Evolutionary conservation across 2,888 invertebrate species (phyloP), one percentile per base, ranked within the genome.

Genomic region (Amiota mariae): DNA sequence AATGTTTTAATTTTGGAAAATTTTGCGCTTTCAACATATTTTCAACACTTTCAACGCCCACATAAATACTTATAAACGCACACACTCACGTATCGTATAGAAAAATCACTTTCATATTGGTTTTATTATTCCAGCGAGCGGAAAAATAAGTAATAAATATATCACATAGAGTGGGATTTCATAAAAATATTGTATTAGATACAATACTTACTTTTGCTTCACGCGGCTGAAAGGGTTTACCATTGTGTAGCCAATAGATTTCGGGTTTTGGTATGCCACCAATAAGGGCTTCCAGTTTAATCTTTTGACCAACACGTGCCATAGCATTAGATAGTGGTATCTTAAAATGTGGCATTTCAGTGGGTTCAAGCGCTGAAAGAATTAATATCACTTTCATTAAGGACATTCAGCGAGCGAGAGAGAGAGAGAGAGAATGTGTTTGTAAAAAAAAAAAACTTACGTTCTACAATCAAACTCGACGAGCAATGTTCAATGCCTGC

Each of bases 231-330:
- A 93, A 91, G 54, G 92, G 91, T 85, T 92, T 93, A 78, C 93
- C 93, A 89, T 95, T 93, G 83, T 94, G 93, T 75, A 91, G 91
- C 95, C 95, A 95, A 77, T 90, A 91, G 66, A 94, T 87, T 56
- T 91, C 91, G 9, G 94, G 94, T 72, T 90, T 88, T 63, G 94
- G 94, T 80, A 92, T 90, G 76, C 94, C 94, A 68, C 91, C 91
- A 75, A 94, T 92, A 86, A 93, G 91, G 79, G 94, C 94, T 88
- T 94, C 94, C 80, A 95, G 89, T 88, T 93, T 93, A 83, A 94
- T 91, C 88, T 93, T 94, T 86, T 95, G 94, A 66, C 95, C 94
- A 73, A 94, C 93, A 80, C 93, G 91, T 9, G 93, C 93, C 93
- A 94, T 94, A n/a, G 93, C 92, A 88, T 94, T 94, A 2, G 93